Conservation (phyloP, 2,888 invertebrate species). For the Gastrophysa polygoni region DNA sequence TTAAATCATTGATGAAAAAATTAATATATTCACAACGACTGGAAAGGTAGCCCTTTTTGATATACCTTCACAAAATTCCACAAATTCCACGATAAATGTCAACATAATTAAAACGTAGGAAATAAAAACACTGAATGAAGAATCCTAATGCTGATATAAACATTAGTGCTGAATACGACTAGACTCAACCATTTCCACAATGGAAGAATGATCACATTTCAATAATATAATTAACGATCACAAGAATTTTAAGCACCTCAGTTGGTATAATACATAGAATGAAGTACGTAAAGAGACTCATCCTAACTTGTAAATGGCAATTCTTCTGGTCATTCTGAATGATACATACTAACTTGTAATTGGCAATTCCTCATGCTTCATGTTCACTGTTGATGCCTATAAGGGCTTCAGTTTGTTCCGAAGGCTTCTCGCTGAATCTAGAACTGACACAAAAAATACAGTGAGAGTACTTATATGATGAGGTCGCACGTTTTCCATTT, state of each 20-base stretch:
- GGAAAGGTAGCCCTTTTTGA: not conserved
- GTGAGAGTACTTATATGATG: too few relatives aligned
- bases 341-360: not conserved
- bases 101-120: not conserved
- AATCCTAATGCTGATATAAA: not conserved
- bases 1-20: not conserved
- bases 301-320: not conserved
- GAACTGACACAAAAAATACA: slow-evolving; percentile 44
- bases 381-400: slow-evolving; percentile 66
- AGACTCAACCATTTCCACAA: slow-evolving; percentile 19
- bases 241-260: slow-evolving; percentile 35
- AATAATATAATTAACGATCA: slow-evolving; percentile 33
- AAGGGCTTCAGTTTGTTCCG: slow-evolving; percentile 72
- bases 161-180: slow-evolving; percentile 13
- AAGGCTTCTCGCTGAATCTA: slow-evolving; percentile 68
- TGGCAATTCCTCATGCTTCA: slow-evolving; percentile 57
- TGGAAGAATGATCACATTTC: slow-evolving; percentile 28
- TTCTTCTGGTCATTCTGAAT: slow-evolving; percentile 7
- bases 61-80: not conserved
- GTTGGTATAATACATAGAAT: slow-evolving; percentile 25
- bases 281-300: slow-evolving; percentile 11
- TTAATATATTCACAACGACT: not conserved
- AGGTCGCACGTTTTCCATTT: too few relatives aligned
- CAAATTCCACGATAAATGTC: not conserved
- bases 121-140: not conserved